A percentile compares a stretch with the other conserved stretches of the same genome.
Evolutionary conservation across 2,113 vertebrate species (phyloP).

Genomic region (Halichoeres trimaculatus): DNA sequence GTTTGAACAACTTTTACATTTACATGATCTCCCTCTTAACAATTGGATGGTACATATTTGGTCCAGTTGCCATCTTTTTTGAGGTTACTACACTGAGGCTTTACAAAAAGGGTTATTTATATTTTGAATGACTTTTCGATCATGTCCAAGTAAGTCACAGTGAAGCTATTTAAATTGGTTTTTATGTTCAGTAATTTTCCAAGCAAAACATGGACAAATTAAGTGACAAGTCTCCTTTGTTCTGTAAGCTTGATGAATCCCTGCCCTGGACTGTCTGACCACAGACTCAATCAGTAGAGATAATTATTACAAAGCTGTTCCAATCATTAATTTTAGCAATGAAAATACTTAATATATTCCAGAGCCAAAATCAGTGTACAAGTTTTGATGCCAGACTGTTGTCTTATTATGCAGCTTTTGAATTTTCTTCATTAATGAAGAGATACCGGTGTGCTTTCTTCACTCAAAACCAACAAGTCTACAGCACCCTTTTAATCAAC

Average conservation of each 20-base stretch:
- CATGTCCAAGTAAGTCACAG: too few species aligned
- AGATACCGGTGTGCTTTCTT: slow-evolving; percentile 7
- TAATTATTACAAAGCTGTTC: not conserved
- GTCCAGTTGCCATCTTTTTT: too few species aligned
- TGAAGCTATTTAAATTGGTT: too few species aligned
- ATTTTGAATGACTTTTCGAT: too few species aligned
- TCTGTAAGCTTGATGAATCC: not conserved
- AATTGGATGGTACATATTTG: too few species aligned
- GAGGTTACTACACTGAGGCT: too few species aligned
- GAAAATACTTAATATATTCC: too few species aligned
- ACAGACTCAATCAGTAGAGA: not conserved
- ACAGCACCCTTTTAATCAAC: not conserved
- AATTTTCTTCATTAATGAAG: not conserved
- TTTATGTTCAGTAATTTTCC: too few species aligned
- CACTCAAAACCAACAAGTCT: not conserved
- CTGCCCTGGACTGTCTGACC: not conserved
- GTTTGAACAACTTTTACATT: too few species aligned
- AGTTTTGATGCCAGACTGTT: not conserved
- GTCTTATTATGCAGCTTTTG: not conserved
- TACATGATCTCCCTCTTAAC: too few species aligned
- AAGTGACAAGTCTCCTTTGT: not conserved
- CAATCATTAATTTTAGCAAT: not conserved
- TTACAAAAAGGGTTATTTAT: too few species aligned
- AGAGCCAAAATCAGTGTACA: not conserved
- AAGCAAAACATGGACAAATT: too few species aligned